Conservation (phyloP, 2,797 vertebrate species). For the Coreius guichenoti region DNA sequence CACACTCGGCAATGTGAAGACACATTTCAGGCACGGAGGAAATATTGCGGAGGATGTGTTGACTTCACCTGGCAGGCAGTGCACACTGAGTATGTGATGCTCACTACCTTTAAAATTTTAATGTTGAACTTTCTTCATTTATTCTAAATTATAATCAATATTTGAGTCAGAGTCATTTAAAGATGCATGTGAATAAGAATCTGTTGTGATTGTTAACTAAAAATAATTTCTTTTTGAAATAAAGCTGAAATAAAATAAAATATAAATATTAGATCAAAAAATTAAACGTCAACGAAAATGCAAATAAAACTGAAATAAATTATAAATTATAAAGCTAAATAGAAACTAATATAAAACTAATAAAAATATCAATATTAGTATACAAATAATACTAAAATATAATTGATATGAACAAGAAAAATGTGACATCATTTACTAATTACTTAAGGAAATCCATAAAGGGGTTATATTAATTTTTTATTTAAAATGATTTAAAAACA, state of each 20-base stretch:
- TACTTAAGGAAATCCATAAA: background rate
- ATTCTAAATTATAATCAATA: background rate
- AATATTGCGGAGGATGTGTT: conserved; percentile 40
- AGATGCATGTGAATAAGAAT: background rate
- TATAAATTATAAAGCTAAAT: background rate
- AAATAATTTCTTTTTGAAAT: too few species aligned
- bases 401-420: background rate
- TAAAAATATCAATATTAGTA: background rate
- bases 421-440: background rate
- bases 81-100: background rate
- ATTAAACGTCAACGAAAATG: too few species aligned
- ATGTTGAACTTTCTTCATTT: conserved; percentile 2
- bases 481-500: background rate
- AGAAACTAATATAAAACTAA: background rate
- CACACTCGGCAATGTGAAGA: conserved; percentile 76
- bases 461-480: background rate
- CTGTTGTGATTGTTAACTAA: background rate
- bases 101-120: background rate
- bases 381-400: background rate
- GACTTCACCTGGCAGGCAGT: conserved; percentile 37
- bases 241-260: background rate
- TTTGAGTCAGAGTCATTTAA: background rate
- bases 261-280: background rate
- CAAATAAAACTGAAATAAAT: background rate
- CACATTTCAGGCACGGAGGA: conserved; percentile 65